Base-by-base conservation (phyloP, 1,140 invertebrate genomes). In the Zaprionus inermis region DNA sequence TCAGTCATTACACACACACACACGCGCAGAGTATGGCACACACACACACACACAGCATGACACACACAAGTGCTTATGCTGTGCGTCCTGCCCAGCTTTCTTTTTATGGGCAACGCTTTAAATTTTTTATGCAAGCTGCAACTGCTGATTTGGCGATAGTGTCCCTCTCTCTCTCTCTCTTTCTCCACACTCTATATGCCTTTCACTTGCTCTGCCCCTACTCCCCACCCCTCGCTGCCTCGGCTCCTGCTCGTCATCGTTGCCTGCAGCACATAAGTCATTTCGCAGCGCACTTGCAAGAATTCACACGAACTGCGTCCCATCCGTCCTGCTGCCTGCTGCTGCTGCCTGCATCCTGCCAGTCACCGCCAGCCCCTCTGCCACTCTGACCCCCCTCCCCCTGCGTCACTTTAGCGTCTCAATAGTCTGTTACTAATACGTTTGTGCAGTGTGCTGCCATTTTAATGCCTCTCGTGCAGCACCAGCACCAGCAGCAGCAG, bases 361-460 rank as follows among this genome's bases (percentile, higher is more conserved):
- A 49, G 61, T 32, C 60, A 30, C 20, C 54, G 20, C 22, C 41
- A 14, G 12, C 9, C 36, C 24, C 57, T 44, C n/a, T 28, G 24
- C 24, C 24, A 24, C 28, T 11, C 24, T 5, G 0, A n/a, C 5
- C 2, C 68, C 41, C 20, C 41, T 28, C 64, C 63, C 16, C 34
- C 63, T 59, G 66, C 67, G 56, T 59, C 82, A 84, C 81, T 81
- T 78, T 80, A 74, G 81, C 83, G 76, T 82, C 82, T 86, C 82
- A 86, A 86, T 86, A 86, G 82, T 86, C 84, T 89, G 83, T 88
- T 88, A 88, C 83, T 88, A 88, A 88, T 88, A 88, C 83, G 83
- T 88, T 88, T 88, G 77, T 60, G 70, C 79, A 76, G 66, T 60
- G 75, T 83, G 79, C 57, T 81, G 79, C 81, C 84, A 86, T 89